These are phyloP conservation scores for Pangasius macronema DNA, from an alignment of 2,797 vertebrate genomes.

Conservation along the genomic window DNA sequence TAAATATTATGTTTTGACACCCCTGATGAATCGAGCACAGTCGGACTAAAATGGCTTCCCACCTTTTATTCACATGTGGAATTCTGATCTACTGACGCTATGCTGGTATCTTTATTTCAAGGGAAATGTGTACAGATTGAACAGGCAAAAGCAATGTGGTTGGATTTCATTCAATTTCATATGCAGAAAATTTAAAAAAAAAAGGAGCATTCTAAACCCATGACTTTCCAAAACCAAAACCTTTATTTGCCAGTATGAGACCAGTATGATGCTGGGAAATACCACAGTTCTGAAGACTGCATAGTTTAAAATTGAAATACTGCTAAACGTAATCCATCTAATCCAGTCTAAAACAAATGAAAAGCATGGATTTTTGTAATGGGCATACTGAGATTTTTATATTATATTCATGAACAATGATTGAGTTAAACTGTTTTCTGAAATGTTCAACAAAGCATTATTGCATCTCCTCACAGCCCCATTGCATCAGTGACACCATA, in stretches of 20 bases:
- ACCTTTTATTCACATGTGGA: neutral
- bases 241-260: neutral
- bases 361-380: neutral
- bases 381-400: neutral
- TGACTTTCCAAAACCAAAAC: neutral
- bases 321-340: neutral
- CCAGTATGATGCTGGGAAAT: neutral
- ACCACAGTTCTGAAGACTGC: neutral
- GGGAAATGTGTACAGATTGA: neutral
- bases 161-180: neutral
- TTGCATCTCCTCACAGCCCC: conserved; percentile 33
- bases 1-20: neutral
- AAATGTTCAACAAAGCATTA: conserved; percentile 21
- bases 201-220: neutral
- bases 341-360: neutral
- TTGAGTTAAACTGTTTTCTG: conserved; percentile 15
- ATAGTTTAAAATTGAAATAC: neutral
- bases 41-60: neutral
- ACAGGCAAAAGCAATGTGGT: neutral
- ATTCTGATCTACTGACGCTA: neutral
- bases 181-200: neutral
- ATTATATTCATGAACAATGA: conserved; percentile 7
- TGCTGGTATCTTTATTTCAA: neutral
- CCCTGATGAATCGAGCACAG: neutral
- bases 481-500: conserved; percentile 38